Conservation (phyloP, 2,113 vertebrate genomes). For the Pseudolaguvia tuberculata region DNA sequence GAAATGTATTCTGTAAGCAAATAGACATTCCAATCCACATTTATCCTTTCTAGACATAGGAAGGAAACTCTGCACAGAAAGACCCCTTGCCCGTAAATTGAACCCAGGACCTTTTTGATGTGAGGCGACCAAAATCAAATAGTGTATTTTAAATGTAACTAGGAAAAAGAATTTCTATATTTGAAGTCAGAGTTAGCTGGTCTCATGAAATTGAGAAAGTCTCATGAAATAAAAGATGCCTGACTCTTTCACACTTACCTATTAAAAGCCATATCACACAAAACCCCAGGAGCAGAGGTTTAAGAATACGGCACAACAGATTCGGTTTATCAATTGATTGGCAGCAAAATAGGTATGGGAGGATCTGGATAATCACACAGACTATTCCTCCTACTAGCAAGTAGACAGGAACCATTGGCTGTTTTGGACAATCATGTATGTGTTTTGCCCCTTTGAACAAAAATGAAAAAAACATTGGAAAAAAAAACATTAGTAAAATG, state of each 20-base stretch:
- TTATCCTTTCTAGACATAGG: background rate
- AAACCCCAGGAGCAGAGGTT: conserved; percentile 7
- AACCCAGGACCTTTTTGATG: too few species aligned
- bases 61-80: too few species aligned
- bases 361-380: conserved; percentile 20
- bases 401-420: conserved; percentile 39
- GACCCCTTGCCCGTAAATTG: too few species aligned
- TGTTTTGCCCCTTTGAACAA: conserved; percentile 24
- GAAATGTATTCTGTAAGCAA: background rate
- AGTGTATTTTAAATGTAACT: background rate
- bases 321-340: background rate
- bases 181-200: background rate
- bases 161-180: background rate
- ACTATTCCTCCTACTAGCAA: conserved; percentile 33
- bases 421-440: conserved; percentile 41
- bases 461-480: too few species aligned
- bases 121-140: background rate
- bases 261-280: conserved; percentile 29
- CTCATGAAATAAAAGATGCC: too few species aligned
- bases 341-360: background rate
- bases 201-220: too few species aligned
- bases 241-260: conserved; percentile 26
- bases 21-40: background rate
- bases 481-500: too few species aligned
- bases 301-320: background rate